A percentile compares a stretch with the other conserved stretches of the same genome.
Conservation (phyloP, 2,888 invertebrate species). For the Mycalesis mineus region DNA sequence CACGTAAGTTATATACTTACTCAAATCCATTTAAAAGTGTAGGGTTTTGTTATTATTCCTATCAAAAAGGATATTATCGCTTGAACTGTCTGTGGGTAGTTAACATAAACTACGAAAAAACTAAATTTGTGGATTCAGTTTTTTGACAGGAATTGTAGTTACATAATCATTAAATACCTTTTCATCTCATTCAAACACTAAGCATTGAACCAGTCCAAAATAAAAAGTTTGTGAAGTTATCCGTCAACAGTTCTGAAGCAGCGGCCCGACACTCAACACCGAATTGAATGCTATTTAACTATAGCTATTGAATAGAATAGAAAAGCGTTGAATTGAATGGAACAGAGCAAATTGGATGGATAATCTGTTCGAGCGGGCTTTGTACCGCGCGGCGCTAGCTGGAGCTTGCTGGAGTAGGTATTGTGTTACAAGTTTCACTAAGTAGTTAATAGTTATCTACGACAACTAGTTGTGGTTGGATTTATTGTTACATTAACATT, state of each 20-base stretch:
- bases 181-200: not conserved
- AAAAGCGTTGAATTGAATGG: constrained; percentile 39
- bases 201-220: no score
- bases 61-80: no score
- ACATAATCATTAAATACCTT: not conserved
- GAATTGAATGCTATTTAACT: constrained; percentile 44
- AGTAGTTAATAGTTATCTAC: no score
- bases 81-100: no score
- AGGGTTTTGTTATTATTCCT: no score
- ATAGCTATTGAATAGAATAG: constrained; percentile 26
- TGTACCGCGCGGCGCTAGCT: constrained; percentile 41
- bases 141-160: not conserved
- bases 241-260: constrained; percentile 33
- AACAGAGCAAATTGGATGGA: constrained; percentile 59
- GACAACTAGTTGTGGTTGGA: no score
- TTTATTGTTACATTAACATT: no score
- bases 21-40: no score
- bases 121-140: no score
- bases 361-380: constrained; percentile 52
- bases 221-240: not conserved
- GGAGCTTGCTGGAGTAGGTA: constrained; percentile 30
- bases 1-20: no score
- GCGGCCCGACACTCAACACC: constrained; percentile 46
- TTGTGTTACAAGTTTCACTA: no score
- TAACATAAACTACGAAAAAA: no score